Base-by-base conservation (phyloP, 2,113 vertebrate genomes). In the Cyprinodon variegatus region DNA sequence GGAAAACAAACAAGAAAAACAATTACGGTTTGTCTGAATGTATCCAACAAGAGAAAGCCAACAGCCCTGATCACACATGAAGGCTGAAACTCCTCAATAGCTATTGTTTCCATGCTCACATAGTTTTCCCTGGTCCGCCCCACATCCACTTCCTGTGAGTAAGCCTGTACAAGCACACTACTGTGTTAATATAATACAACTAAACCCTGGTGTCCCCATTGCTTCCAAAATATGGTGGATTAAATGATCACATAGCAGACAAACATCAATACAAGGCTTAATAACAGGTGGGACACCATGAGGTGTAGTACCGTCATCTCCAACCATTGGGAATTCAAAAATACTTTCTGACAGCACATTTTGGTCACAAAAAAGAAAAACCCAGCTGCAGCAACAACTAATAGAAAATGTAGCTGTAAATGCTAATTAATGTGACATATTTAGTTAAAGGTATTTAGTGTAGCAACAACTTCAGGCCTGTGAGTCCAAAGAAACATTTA, bases 121-220 rank as follows among this genome's bases (percentile, higher is more conserved):
- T 68, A 61, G 72, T 61, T 78, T 87, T 80, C 64, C 78, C 77
- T 53, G 82, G 63, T 77, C 84, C 76, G 43, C 50, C 84, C 86
- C 72, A 78, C 68, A 70, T 79, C 66, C 81, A 86, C 72, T 89
- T 91, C 86, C 87, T 90, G 78, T 83, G 39, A 81, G 70, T 74
- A 14, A 75, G 83, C 67, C 68, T 60, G 61, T 57, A 80, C 53
- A 61, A 63, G 63, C 68, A 68, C 73, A 82, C 65, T 50, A 77
- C 41, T 37, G 83, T 41, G 70, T 69, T 67, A 3, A 73, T 77
- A 45, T 71, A 65, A 71, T 65, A 66, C 40, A 13, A 40, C 45
- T 43, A 7, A 72, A 39, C 43, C 68, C 64, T 37, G 14, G n/a
- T 11, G 38, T 41, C 41, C 4, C 5, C 41, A 41, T 9, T 41